A percentile compares a stretch with the other conserved stretches of the same genome.
These are phyloP conservation scores for Ramazzottius varieornatus DNA, from an alignment of 2,888 invertebrate species.

Conservation along the genomic window DNA sequence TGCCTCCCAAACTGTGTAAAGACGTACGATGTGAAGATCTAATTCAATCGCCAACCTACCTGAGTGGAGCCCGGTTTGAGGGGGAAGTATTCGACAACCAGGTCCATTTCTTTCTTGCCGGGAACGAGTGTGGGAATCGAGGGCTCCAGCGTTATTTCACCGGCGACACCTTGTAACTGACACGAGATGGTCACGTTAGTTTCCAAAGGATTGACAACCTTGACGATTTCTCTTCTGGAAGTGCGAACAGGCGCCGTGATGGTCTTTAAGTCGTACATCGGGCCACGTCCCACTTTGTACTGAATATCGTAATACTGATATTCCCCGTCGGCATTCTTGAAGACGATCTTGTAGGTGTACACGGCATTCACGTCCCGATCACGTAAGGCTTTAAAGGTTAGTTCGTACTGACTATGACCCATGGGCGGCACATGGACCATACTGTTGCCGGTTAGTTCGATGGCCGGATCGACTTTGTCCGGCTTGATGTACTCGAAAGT, in stretches of 20 bases:
- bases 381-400: background rate
- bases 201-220: background rate
- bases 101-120: background rate
- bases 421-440: background rate
- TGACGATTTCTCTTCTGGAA: background rate
- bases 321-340: background rate
- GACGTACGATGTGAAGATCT: too few species aligned
- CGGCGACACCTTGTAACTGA: background rate
- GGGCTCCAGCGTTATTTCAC: background rate
- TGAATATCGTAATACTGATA: background rate
- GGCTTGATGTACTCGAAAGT: constrained; percentile 1
- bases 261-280: background rate
- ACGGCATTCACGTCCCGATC: background rate
- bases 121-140: background rate
- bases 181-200: background rate
- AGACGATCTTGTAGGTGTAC: background rate
- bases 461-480: background rate
- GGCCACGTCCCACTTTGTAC: background rate
- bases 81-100: background rate
- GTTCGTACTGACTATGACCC: background rate
- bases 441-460: background rate
- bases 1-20: background rate
- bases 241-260: background rate
- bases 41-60: too few species aligned
- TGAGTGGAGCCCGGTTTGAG: background rate